These are phyloP conservation scores for Ernsta delagoae DNA, from an alignment of 2,888 invertebrate genomes.

Conservation along the genomic window DNA sequence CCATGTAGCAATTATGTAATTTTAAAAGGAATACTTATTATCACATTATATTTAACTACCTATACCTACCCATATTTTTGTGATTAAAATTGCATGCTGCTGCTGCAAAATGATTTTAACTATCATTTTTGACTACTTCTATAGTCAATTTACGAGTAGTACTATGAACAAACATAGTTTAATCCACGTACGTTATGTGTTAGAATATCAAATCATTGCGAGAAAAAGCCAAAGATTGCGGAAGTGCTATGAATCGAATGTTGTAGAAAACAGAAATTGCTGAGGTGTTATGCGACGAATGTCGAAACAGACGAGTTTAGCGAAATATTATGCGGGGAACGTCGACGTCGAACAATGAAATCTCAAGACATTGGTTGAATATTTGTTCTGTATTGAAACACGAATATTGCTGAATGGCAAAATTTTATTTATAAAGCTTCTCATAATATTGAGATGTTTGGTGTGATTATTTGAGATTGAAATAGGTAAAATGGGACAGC, in stretches of 20 bases:
- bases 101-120: too few species aligned
- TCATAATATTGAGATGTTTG: background rate
- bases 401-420: background rate
- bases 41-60: too few species aligned
- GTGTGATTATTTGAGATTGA: background rate
- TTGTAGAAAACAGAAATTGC: background rate
- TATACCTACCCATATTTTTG: too few species aligned
- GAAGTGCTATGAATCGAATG: background rate
- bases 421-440: background rate
- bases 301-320: conserved; percentile 1
- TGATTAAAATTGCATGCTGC: too few species aligned
- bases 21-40: background rate
- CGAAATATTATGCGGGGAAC: background rate
- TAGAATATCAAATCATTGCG: too few species aligned
- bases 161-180: too few species aligned
- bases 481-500: too few species aligned
- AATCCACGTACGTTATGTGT: too few species aligned
- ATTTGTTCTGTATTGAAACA: conserved; percentile 1
- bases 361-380: background rate
- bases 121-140: too few species aligned
- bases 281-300: conserved; percentile 1
- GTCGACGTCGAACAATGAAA: background rate
- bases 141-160: too few species aligned
- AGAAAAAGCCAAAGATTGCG: too few species aligned
- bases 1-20: background rate